These are phyloP conservation scores for Sander lucioperca DNA, from an alignment of 2,113 vertebrate genomes.

Conservation along the genomic window DNA sequence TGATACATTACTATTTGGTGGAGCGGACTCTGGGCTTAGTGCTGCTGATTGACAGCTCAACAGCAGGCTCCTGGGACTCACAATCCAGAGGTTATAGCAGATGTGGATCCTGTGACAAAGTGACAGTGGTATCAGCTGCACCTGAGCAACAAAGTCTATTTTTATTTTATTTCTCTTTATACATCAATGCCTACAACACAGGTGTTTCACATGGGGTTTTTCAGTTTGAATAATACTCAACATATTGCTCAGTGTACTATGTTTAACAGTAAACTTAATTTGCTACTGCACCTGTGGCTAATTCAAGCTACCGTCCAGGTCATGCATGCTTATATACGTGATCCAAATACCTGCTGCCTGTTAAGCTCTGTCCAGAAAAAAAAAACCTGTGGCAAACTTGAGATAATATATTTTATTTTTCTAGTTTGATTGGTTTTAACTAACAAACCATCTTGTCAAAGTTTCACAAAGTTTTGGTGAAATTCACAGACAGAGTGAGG, in stretches of 20 bases:
- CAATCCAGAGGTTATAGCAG: constrained; percentile 13
- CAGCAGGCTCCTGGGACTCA: constrained; percentile 8
- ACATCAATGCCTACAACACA: neutral
- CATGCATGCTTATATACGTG: neutral
- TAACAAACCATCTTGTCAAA: neutral
- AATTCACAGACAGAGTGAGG: neutral
- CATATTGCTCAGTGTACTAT: neutral
- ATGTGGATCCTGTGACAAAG: constrained; percentile 31
- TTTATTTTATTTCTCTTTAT: neutral
- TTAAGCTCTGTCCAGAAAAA: neutral
- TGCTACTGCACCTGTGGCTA: neutral
- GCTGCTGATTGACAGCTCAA: constrained; percentile 2
- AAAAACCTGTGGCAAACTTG: neutral
- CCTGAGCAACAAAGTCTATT: constrained; percentile 9
- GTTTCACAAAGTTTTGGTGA: neutral
- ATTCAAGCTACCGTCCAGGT: neutral
- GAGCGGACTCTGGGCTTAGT: neutral
- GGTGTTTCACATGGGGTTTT: neutral
- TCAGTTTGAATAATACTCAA: neutral
- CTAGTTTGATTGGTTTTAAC: neutral
- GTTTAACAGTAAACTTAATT: neutral
- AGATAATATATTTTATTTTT: neutral
- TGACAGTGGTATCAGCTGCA: neutral
- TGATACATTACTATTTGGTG: neutral
- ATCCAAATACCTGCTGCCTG: neutral